phyloP scores from a whole-genome alignment of 2,113 vertebrate genomes.

The Bothrops jararaca region DNA sequence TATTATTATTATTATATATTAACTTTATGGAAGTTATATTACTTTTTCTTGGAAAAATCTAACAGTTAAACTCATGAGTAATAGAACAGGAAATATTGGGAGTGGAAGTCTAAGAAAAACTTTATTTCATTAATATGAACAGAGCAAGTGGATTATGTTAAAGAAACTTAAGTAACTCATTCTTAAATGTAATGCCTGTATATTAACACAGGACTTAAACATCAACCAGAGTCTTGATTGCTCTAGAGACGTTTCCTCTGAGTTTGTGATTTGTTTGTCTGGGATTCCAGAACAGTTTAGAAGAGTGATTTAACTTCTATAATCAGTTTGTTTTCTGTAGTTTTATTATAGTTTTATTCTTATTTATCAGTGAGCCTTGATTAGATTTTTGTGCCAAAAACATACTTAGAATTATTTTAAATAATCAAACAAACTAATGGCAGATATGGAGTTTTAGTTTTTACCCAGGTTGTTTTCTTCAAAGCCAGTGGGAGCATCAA shows the following conservation, averaged over 20 bases:
- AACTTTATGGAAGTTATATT: neutral
- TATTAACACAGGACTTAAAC: neutral
- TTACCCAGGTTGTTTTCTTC: slow-evolving; percentile 24
- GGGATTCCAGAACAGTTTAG: neutral
- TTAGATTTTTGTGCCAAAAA: neutral
- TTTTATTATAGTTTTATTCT: neutral
- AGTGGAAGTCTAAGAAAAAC: neutral
- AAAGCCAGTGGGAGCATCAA: slow-evolving; percentile 13
- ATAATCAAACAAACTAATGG: neutral
- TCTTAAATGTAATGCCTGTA: neutral
- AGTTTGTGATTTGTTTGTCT: neutral
- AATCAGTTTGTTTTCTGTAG: neutral
- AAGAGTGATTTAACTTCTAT: neutral
- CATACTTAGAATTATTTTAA: neutral
- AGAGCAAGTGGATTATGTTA: neutral
- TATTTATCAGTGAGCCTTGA: neutral
- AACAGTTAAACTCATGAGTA: neutral
- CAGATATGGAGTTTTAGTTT: slow-evolving; percentile 19
- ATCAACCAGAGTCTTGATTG: slow-evolving; percentile 22
- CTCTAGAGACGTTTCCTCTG: neutral
- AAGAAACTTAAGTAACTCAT: neutral
- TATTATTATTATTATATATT: neutral
- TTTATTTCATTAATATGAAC: neutral
- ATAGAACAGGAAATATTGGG: neutral
- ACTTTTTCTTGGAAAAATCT: neutral